Conservation (phyloP, 1,140 invertebrate genomes). For the Drosophila sp. region DNA sequence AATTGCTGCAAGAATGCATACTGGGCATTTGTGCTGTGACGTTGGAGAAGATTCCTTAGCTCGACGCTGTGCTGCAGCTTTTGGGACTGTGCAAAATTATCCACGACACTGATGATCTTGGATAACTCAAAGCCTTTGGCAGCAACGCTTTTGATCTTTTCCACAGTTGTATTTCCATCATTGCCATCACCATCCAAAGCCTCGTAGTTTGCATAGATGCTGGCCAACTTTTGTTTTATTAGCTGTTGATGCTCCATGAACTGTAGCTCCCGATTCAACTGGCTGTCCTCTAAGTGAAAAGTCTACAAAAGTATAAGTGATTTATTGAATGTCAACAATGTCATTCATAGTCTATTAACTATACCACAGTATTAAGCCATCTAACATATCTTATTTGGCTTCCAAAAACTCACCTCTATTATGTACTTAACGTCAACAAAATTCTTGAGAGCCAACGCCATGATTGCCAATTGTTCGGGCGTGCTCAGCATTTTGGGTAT, state of each 20-base stretch:
- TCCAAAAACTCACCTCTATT: slow-evolving; percentile 62
- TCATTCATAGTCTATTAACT: no score
- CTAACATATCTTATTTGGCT: no score
- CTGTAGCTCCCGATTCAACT: slow-evolving; percentile 82
- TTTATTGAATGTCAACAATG: neutral
- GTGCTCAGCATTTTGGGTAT: slow-evolving; percentile 78
- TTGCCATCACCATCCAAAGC: slow-evolving; percentile 48
- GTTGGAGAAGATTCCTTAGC: slow-evolving; percentile 52
- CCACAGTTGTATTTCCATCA: slow-evolving; percentile 68
- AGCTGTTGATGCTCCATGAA: slow-evolving; percentile 84
- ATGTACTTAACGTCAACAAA: slow-evolving; percentile 82
- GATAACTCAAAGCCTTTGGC: slow-evolving; percentile 72
- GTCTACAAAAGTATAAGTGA: slow-evolving; percentile 76
- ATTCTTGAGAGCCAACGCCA: slow-evolving; percentile 74
- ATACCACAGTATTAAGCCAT: no score
- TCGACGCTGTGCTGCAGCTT: slow-evolving; percentile 65
- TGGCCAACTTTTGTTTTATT: slow-evolving; percentile 76
- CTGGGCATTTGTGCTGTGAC: slow-evolving; percentile 58
- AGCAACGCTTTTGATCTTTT: slow-evolving; percentile 76
- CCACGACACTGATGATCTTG: slow-evolving; percentile 78
- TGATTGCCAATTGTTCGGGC: slow-evolving; percentile 77
- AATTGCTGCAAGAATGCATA: slow-evolving; percentile 72
- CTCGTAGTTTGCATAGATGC: slow-evolving; percentile 71
- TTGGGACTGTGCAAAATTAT: slow-evolving; percentile 81
- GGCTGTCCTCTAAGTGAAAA: slow-evolving; percentile 84